Conservation (phyloP, 2,888 invertebrate genomes). For the Drosophila basisetae region DNA sequence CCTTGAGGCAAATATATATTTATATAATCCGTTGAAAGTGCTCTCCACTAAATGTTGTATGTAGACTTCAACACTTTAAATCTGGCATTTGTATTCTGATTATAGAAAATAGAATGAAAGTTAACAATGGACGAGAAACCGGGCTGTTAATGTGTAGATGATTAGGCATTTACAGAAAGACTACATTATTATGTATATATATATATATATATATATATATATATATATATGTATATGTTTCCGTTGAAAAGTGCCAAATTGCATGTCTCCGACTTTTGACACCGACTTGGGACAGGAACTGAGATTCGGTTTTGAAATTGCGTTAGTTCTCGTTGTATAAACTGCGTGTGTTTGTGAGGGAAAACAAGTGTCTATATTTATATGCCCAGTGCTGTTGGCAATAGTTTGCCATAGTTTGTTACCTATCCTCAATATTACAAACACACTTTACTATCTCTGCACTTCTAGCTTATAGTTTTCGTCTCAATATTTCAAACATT, state of each 20-base stretch:
- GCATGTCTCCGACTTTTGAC: slow-evolving; percentile 23
- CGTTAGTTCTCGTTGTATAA: no score
- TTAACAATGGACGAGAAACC: no score
- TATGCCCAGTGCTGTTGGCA: no score
- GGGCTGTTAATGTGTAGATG: neutral
- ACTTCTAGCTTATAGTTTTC: no score
- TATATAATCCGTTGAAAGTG: neutral
- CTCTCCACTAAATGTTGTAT: neutral
- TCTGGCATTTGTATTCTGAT: neutral
- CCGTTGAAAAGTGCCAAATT: slow-evolving; percentile 11
- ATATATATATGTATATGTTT: neutral
- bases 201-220: neutral
- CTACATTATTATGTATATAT: neutral
- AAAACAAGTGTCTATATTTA: no score
- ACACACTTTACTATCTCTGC: no score
- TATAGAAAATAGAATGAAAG: neutral
- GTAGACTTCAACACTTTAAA: no score
- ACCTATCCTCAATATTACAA: no score
- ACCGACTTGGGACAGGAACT: neutral
- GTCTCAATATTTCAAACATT: no score
- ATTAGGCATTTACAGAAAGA: neutral
- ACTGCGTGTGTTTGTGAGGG: no score
- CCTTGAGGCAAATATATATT: neutral
- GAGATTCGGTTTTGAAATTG: neutral
- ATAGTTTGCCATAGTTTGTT: no score